Evolutionary conservation across 2,888 invertebrate species (phyloP).

Genomic region (Eupithecia subfuscata): DNA sequence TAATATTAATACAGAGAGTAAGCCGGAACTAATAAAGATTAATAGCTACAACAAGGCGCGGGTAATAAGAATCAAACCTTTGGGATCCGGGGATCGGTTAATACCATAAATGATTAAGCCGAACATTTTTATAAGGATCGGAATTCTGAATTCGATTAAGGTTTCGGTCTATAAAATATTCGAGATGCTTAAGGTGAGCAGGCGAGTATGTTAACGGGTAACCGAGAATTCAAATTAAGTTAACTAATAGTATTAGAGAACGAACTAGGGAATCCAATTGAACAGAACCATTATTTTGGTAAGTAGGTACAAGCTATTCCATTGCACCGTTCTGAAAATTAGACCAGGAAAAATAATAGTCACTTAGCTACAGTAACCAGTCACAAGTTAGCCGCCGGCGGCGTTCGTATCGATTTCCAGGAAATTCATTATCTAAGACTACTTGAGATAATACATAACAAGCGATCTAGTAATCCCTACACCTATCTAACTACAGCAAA

Average conservation of each 20-base stretch:
- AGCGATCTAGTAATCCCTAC: neutral
- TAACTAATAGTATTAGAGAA: neutral
- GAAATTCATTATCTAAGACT: neutral
- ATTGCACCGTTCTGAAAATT: neutral
- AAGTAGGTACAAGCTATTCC: too few relatives aligned
- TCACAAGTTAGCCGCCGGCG: too few relatives aligned
- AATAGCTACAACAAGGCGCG: slow-evolving; percentile 54
- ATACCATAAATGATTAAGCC: slow-evolving; percentile 51
- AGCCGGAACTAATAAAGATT: slow-evolving; percentile 61
- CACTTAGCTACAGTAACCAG: neutral
- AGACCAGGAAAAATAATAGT: neutral
- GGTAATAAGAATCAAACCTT: slow-evolving; percentile 56
- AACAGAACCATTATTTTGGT: neutral
- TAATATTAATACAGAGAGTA: slow-evolving; percentile 40
- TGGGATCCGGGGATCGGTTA: slow-evolving; percentile 49
- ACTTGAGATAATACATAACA: neutral
- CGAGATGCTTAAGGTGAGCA: neutral
- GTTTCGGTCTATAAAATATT: neutral
- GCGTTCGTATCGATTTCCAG: neutral
- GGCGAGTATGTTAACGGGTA: neutral
- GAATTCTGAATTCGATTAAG: slow-evolving; percentile 32
- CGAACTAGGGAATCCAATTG: neutral
- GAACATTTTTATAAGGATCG: slow-evolving; percentile 22
- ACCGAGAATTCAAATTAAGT: neutral
- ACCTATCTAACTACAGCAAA: neutral